A percentile compares a stretch with the other conserved stretches of the same genome.
These are phyloP conservation scores for Poeciliopsis retropinna DNA, from an alignment of 2,113 vertebrate species.

Conservation along the genomic window DNA sequence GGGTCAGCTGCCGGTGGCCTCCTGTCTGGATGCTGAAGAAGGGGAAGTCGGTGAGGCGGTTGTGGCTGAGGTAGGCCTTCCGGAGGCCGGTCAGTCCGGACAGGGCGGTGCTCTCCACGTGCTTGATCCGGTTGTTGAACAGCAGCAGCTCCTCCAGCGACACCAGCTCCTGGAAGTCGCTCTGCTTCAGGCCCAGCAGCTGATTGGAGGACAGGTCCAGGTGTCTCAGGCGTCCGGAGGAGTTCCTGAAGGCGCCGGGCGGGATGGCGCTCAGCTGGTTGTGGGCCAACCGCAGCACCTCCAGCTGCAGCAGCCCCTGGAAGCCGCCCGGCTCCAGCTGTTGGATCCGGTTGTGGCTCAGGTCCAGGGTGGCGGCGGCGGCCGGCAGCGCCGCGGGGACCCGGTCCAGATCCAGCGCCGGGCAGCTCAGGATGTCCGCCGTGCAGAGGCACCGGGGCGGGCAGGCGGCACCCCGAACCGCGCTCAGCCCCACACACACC, in stretches of 20 bases:
- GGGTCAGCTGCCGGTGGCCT: slow-evolving; percentile 82
- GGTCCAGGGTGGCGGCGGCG: slow-evolving; percentile 84
- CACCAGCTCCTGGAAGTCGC: slow-evolving; percentile 84
- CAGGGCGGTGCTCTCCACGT: slow-evolving; percentile 84
- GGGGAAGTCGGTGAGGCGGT: slow-evolving; percentile 89
- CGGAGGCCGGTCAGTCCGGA: slow-evolving; percentile 78
- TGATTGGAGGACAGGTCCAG: slow-evolving; percentile 95
- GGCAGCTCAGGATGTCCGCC: slow-evolving; percentile 92
- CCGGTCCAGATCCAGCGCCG: slow-evolving; percentile 73
- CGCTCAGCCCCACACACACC: slow-evolving; percentile 32
- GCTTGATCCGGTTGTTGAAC: slow-evolving; percentile 87
- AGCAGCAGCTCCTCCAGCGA: slow-evolving; percentile 90
- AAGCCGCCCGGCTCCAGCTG: slow-evolving; percentile 80
- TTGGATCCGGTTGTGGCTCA: slow-evolving; percentile 88
- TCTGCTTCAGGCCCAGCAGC: slow-evolving; percentile 76
- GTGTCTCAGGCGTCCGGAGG: slow-evolving; percentile 76
- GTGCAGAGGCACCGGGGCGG: slow-evolving; percentile 84
- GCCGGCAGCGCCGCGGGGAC: slow-evolving; percentile 81
- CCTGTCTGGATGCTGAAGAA: slow-evolving; percentile 85
- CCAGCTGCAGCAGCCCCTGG: slow-evolving; percentile 78
- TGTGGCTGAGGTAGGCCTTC: slow-evolving; percentile 93
- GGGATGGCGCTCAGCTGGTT: slow-evolving; percentile 82
- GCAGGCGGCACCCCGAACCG: slow-evolving; percentile 55
- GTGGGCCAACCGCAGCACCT: slow-evolving; percentile 84
- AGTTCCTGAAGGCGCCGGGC: slow-evolving; percentile 81